Percentiles rank a stretch among this genome's conserved stretches.
Conservation (phyloP, 2,888 invertebrate species). For the Drosophila setosimentum region DNA sequence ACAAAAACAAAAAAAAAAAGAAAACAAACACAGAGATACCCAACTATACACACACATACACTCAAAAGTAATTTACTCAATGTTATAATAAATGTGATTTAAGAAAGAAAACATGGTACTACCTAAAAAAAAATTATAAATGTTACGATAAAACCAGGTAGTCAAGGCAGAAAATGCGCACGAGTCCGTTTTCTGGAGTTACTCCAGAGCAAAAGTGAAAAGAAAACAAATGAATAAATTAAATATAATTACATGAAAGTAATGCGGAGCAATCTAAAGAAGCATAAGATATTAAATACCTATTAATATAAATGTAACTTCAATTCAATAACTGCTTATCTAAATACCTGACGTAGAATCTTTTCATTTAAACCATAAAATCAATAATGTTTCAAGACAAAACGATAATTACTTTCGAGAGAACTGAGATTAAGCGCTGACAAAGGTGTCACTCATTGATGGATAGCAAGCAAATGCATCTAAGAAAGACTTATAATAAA, state of each 20-base stretch:
- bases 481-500: slow-evolving; percentile 63
- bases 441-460: slow-evolving; percentile 44
- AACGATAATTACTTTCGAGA: slow-evolving; percentile 55
- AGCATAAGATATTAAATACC: slow-evolving; percentile 66
- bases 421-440: slow-evolving; percentile 55
- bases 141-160: slow-evolving; percentile 56
- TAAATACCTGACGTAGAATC: slow-evolving; percentile 84
- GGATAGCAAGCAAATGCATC: slow-evolving; percentile 53
- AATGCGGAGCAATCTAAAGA: slow-evolving; percentile 65
- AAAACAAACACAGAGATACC: slow-evolving; percentile 40
- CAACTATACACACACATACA: slow-evolving; percentile 67
- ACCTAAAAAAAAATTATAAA: slow-evolving; percentile 61
- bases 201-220: slow-evolving; percentile 42
- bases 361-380: slow-evolving; percentile 74
- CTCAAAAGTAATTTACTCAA: slow-evolving; percentile 77
- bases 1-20: slow-evolving; percentile 11
- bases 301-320: slow-evolving; percentile 77
- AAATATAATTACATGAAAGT: slow-evolving; percentile 53
- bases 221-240: slow-evolving; percentile 34
- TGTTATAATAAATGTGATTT: slow-evolving; percentile 81
- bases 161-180: slow-evolving; percentile 36
- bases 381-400: slow-evolving; percentile 58
- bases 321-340: slow-evolving; percentile 83
- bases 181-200: slow-evolving; percentile 31
- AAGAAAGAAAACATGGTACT: slow-evolving; percentile 73